Conservation (phyloP, 2,888 invertebrate genomes). For the Hydriomena furcata region DNA sequence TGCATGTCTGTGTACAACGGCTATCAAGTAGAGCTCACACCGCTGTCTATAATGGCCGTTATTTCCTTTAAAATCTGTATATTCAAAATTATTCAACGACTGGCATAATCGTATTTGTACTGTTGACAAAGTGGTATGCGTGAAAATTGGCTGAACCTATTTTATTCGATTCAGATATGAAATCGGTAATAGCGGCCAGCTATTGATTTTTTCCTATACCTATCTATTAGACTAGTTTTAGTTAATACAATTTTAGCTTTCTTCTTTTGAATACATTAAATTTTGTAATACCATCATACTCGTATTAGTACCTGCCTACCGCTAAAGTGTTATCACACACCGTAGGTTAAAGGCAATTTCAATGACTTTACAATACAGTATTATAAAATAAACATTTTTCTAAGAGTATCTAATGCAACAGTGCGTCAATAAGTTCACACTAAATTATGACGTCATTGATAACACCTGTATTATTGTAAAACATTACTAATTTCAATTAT, state of each 20-base stretch:
- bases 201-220: slow-evolving; percentile 50
- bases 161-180: slow-evolving; percentile 40
- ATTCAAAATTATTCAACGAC: slow-evolving; percentile 53
- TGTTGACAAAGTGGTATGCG: slow-evolving; percentile 50
- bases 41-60: slow-evolving; percentile 72
- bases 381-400: too few species aligned
- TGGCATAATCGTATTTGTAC: slow-evolving; percentile 72
- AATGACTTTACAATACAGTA: background rate
- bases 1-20: slow-evolving; percentile 73
- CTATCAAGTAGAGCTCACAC: slow-evolving; percentile 66
- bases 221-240: slow-evolving; percentile 56
- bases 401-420: too few species aligned
- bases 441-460: slow-evolving; percentile 19
- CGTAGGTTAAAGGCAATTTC: too few species aligned
- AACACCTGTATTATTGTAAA: slow-evolving; percentile 33
- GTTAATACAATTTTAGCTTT: slow-evolving; percentile 39
- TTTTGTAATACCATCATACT: background rate
- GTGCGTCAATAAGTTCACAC: background rate
- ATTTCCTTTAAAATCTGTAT: slow-evolving; percentile 59
- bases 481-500: slow-evolving; percentile 38
- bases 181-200: slow-evolving; percentile 77
- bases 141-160: slow-evolving; percentile 58
- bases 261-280: slow-evolving; percentile 24
- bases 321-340: too few species aligned
- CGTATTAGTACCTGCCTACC: too few species aligned